Evolutionary conservation across 2,888 invertebrate genomes (phyloP), one percentile per base, ranked within the genome.

Genomic region (Phaonia tiefii): DNA sequence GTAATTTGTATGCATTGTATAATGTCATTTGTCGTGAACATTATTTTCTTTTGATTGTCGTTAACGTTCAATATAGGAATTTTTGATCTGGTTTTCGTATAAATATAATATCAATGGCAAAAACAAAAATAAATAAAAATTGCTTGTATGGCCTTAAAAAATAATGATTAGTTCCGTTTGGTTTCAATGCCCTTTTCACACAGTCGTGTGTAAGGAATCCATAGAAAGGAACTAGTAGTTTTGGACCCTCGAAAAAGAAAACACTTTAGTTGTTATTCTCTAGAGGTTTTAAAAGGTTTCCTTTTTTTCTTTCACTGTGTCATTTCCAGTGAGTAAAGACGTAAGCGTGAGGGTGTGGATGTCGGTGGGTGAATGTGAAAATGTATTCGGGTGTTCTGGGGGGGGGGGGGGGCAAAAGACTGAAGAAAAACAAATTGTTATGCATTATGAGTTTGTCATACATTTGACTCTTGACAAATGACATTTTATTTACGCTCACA

Each of bases 401-500:
- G 25, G 60, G 60, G 56, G 49, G 65, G 49, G 11, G 25, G 4
- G 49, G 60, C 46, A 75, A 58, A 54, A 39, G 69, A 72, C 63
- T 42, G 46, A 44, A 31, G 25, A 67, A 67, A 60, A 78, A 54
- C 71, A 78, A 78, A 78, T 78, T 81, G 75, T 73, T 75, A 78
- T 81, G 78, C 81, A 81, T 81, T 81, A 81, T 80, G 75, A 79
- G 82, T 81, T 56, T 71, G 72, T 78, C 81, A 69, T 71, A 81
- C 65, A 73, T 79, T 83, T 84, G 84, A 84, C 84, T 84, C 75
- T 82, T 84, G 84, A 84, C 84, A 84, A 84, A 84, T 84, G 83
- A 84, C 82, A 81, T 83, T 82, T 83, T 79, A 82, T 84, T 84
- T 81, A 58, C 69, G 78, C 83, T 81, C 82, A 80, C 83, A 75